Conservation (phyloP, 2,113 vertebrate species). For the Neofelis nebulosa region DNA sequence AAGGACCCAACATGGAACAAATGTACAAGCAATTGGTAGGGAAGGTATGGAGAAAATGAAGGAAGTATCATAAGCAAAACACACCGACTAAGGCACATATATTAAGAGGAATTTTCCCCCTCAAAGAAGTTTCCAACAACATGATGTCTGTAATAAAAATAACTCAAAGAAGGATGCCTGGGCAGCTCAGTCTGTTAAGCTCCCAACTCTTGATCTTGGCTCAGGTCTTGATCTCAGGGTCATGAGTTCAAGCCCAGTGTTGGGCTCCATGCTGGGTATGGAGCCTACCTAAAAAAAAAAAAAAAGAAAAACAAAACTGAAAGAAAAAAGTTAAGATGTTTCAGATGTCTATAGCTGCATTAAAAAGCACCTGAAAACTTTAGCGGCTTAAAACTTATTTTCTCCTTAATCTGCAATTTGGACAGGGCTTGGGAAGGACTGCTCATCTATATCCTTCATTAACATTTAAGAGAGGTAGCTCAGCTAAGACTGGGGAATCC, state of each 20-base stretch:
- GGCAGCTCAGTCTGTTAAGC: no score
- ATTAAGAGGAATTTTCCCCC: not conserved
- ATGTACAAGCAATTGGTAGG: not conserved
- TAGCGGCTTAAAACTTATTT: not conserved
- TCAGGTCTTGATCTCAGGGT: no score
- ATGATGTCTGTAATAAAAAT: not conserved
- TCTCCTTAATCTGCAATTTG: not conserved
- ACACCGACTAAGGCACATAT: not conserved
- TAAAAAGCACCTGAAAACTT: not conserved
- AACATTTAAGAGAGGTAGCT: not conserved
- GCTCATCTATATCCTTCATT: not conserved
- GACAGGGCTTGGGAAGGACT: not conserved
- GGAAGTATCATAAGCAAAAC: not conserved
- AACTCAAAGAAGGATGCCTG: not conserved
- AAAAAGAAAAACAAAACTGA: not conserved
- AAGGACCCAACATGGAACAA: not conserved
- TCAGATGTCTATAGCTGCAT: not conserved
- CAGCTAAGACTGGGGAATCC: not conserved
- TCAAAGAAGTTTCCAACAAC: not conserved
- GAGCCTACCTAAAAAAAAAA: no score
- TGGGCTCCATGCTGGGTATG: no score
- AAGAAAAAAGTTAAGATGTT: not conserved
- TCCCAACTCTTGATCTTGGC: no score
- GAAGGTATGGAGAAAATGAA: not conserved
- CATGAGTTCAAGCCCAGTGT: no score